Conservation (phyloP, 2,113 vertebrate genomes). For the Aphelocoma coerulescens region DNA sequence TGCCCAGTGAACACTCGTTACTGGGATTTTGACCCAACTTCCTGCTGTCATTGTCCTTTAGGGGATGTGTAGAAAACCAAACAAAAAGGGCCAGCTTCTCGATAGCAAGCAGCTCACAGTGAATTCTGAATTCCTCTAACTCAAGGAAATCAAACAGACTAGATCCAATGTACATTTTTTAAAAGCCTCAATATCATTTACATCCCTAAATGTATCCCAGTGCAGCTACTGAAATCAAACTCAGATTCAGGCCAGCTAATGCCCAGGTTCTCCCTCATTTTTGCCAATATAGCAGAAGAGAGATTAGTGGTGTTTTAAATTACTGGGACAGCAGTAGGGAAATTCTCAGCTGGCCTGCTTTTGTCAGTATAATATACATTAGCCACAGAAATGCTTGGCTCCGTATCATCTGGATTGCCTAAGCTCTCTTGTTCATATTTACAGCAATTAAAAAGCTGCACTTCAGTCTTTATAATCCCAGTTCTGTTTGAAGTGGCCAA, state of each 20-base stretch:
- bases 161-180: background rate
- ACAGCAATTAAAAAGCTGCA: constrained; percentile 55
- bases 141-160: background rate
- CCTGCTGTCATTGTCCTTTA: background rate
- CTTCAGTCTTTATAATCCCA: background rate
- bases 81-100: background rate
- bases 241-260: background rate
- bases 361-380: constrained; percentile 1
- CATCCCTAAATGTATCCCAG: background rate
- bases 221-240: background rate
- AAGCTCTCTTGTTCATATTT: constrained; percentile 3
- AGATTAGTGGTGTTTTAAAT: background rate
- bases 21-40: constrained; percentile 17
- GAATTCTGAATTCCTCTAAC: background rate
- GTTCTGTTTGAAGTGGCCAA: constrained; percentile 40
- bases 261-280: background rate
- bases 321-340: background rate
- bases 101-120: background rate
- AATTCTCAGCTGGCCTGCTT: constrained; percentile 15
- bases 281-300: background rate
- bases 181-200: background rate
- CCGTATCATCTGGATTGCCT: background rate
- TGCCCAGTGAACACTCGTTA: background rate
- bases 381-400: constrained; percentile 36
- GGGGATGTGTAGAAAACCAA: background rate